Percentiles rank a stretch among this genome's conserved stretches.
phyloP scores from a whole-genome alignment of 30 jellyfish, hydroid and myxozoan genomes.

The Turritopsis rubra region DNA sequence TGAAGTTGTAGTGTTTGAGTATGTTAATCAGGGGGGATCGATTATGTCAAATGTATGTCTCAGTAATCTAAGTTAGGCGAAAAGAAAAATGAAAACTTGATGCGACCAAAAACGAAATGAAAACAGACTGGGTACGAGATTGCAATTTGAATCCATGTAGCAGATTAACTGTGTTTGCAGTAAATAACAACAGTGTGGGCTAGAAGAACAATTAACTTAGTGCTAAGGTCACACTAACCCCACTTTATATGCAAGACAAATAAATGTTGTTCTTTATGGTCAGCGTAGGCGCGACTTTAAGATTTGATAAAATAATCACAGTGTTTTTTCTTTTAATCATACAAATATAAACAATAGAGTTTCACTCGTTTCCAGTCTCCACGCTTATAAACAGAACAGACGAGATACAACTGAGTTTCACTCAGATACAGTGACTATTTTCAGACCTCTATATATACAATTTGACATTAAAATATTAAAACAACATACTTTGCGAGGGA shows the following conservation, averaged over 20 bases:
- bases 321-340: background rate
- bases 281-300: background rate
- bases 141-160: background rate
- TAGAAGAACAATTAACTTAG: background rate
- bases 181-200: background rate
- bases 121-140: background rate
- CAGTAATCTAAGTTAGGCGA: too few relatives aligned
- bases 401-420: too few relatives aligned
- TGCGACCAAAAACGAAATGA: background rate
- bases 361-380: background rate
- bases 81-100: too few relatives aligned
- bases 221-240: background rate
- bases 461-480: too few relatives aligned
- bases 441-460: too few relatives aligned
- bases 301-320: background rate
- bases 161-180: background rate
- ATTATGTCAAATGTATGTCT: too few relatives aligned
- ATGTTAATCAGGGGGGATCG: too few relatives aligned
- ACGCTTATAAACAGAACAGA: background rate
- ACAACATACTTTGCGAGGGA: too few relatives aligned
- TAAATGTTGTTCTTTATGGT: background rate
- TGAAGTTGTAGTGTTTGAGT: too few relatives aligned
- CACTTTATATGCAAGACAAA: background rate
- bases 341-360: background rate
- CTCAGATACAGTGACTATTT: too few relatives aligned